Percentiles rank a stretch among this genome's conserved stretches.
phyloP scores from a whole-genome alignment of 2,888 invertebrate genomes.

The Julus scandinavius region DNA sequence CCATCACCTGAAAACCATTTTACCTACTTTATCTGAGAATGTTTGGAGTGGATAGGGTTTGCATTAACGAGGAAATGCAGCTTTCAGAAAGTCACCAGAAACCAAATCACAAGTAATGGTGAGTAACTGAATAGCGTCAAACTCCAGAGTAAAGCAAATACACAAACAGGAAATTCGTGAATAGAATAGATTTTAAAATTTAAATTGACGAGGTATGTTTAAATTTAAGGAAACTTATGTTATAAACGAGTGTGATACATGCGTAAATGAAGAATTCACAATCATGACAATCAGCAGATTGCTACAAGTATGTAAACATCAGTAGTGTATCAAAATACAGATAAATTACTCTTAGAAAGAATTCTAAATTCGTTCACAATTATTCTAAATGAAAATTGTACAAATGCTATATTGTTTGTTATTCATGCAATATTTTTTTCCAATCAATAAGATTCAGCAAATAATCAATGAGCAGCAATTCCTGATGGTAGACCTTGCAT shows the following conservation, averaged over 20 bases:
- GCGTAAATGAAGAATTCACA: constrained; percentile 1
- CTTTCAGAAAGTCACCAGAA: background rate
- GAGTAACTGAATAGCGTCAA: background rate
- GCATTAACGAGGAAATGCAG: background rate
- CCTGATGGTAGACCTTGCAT: background rate
- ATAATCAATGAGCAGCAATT: background rate
- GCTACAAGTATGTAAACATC: background rate
- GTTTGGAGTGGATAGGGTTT: background rate
- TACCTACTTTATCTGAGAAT: background rate
- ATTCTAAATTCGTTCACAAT: constrained; percentile 1
- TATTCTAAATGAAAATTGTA: background rate
- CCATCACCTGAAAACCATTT: background rate
- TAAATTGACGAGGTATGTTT: background rate
- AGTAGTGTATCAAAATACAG: background rate
- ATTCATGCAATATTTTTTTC: background rate
- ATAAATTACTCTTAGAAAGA: background rate
- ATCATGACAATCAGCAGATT: constrained; percentile 34
- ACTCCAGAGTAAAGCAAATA: constrained; percentile 2
- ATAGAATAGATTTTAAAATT: background rate
- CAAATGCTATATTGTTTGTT: background rate
- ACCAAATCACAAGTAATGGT: background rate
- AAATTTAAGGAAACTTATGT: constrained; percentile 26
- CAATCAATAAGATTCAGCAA: background rate
- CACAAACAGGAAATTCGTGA: constrained; percentile 31
- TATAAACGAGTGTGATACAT: background rate